These are phyloP conservation scores for Porites lobata DNA, from an alignment of 92 coral and sea anemone species.

Conservation along the genomic window DNA sequence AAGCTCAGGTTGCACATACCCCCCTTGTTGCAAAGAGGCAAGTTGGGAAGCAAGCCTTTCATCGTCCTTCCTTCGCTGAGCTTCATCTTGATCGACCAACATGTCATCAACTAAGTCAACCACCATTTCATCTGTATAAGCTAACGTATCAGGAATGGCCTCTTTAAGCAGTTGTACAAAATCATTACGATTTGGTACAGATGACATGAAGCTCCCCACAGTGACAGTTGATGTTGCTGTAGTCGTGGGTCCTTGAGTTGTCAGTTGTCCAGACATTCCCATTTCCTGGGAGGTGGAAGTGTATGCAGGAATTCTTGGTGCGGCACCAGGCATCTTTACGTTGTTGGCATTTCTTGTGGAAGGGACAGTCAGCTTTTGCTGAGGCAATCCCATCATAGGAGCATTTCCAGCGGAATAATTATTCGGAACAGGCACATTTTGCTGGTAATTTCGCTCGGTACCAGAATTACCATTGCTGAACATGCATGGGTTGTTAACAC, in stretches of 20 bases:
- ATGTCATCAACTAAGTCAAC: constrained; percentile 41
- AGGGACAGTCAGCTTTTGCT: background rate
- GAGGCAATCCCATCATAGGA: background rate
- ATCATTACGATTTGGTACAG: background rate
- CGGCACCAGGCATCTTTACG: background rate
- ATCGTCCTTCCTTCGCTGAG: constrained; percentile 1
- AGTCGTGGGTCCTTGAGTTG: background rate
- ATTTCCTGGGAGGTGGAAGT: background rate
- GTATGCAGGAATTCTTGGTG: background rate
- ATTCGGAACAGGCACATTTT: background rate
- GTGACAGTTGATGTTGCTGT: constrained; percentile 2
- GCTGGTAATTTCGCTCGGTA: constrained; percentile 12
- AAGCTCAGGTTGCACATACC: background rate
- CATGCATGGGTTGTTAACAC: constrained; percentile 39
- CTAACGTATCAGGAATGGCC: background rate
- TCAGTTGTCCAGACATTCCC: background rate
- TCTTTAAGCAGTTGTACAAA: constrained; percentile 21
- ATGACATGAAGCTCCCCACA: background rate
- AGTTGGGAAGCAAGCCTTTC: constrained; percentile 1
- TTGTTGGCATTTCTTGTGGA: constrained; percentile 7
- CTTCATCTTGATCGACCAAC: constrained; percentile 12
- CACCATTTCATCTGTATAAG: constrained; percentile 17
- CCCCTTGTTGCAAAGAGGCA: constrained; percentile 34
- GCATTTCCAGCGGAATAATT: background rate
- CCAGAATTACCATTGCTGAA: constrained; percentile 19